Evolutionary conservation across 2,113 vertebrate genomes (phyloP).

Genomic region (Puntigrus tetrazona): DNA sequence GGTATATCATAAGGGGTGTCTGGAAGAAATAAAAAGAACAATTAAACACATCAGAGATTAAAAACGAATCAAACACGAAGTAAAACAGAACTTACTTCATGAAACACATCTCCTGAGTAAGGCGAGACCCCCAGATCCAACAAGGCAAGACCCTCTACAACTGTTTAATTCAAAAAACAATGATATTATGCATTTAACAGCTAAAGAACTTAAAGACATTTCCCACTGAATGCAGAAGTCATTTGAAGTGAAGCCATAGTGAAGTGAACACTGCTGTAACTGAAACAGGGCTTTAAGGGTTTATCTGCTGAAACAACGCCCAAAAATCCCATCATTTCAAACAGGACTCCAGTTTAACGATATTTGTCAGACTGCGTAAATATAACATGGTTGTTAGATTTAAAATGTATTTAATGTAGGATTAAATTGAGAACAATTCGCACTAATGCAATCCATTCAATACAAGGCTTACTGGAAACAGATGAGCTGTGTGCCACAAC

Average conservation of each 20-base stretch:
- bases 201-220: background rate
- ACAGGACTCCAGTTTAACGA: background rate
- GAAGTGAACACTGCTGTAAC: background rate
- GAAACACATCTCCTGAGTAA: constrained; percentile 95
- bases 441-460: background rate
- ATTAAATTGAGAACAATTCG: background rate
- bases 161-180: constrained; percentile 68
- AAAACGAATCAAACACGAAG: background rate
- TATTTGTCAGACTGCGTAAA: background rate
- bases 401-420: background rate
- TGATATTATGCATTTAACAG: background rate
- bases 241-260: too few species aligned
- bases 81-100: constrained; percentile 83
- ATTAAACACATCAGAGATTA: background rate
- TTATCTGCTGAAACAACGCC: background rate
- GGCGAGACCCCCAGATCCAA: constrained; percentile 95
- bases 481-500: background rate
- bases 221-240: background rate
- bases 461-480: background rate
- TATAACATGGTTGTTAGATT: background rate
- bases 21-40: constrained; percentile 67
- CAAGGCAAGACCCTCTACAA: constrained; percentile 93
- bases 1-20: constrained; percentile 95
- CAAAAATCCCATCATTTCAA: background rate
- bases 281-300: background rate